A percentile compares a stretch with the other conserved stretches of the same genome.
phyloP scores from a whole-genome alignment of 2,888 invertebrate genomes.

The Mayetiola destructor region DNA sequence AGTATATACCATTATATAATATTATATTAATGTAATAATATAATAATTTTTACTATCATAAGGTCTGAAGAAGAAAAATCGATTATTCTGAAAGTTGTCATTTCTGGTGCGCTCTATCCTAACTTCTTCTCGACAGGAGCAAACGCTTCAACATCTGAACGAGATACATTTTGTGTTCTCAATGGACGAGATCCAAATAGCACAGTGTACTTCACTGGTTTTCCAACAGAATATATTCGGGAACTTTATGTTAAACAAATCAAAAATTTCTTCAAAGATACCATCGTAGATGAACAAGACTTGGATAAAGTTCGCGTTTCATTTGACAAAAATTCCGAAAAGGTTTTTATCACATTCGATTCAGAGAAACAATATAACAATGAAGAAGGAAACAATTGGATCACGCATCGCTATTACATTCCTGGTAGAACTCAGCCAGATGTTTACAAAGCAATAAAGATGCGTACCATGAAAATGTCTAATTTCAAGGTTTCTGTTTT shows the following conservation, averaged over 20 bases:
- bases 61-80: conserved; percentile 40
- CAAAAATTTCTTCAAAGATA: conserved; percentile 37
- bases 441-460: conserved; percentile 59
- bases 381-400: not conserved
- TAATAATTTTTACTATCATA: too few relatives aligned
- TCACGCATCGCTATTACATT: not conserved
- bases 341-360: conserved; percentile 53
- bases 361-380: conserved; percentile 24
- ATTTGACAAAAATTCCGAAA: conserved; percentile 38
- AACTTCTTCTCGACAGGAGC: conserved; percentile 59
- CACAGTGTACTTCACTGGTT: conserved; percentile 53
- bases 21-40: too few relatives aligned
- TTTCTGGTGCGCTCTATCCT: conserved; percentile 69
- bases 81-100: conserved; percentile 48
- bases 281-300: not conserved
- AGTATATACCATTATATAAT: too few relatives aligned
- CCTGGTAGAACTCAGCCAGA: conserved; percentile 49
- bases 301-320: conserved; percentile 21
- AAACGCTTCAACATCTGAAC: conserved; percentile 43
- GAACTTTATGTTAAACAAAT: conserved; percentile 51
- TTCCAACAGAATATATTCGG: conserved; percentile 50
- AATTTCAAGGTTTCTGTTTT: not conserved
- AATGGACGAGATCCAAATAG: conserved; percentile 61
- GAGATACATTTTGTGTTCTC: conserved; percentile 48
- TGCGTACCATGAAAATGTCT: conserved; percentile 39